A percentile compares a stretch with the other conserved stretches of the same genome.
Evolutionary conservation across 2,113 vertebrate genomes (phyloP).

Genomic region (Zonotrichia leucophrys): DNA sequence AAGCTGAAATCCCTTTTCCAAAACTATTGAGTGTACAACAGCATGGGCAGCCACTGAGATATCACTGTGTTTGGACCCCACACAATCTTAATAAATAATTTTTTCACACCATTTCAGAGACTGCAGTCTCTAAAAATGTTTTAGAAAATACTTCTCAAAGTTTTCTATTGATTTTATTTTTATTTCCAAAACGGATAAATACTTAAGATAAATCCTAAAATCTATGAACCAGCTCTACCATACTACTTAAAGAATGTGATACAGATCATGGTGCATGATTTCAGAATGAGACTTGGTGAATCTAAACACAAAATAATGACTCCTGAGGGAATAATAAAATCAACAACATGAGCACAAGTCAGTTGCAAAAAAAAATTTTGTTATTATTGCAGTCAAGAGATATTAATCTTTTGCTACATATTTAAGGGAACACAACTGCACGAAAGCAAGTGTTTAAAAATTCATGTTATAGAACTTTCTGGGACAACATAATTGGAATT

Average conservation of each 20-base stretch:
- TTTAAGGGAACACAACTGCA: not conserved
- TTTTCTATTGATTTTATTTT: not conserved
- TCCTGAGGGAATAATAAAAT: constrained; percentile 19
- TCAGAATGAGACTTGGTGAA: not conserved
- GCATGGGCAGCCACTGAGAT: not conserved
- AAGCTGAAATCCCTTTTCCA: not conserved
- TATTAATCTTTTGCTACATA: constrained; percentile 2
- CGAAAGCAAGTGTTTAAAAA: constrained; percentile 49
- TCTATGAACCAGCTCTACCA: not conserved
- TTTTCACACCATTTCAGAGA: not conserved
- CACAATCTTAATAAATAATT: not conserved
- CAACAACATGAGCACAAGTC: not conserved
- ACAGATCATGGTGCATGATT: not conserved
- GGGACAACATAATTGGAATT: constrained; percentile 44
- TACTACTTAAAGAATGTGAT: not conserved
- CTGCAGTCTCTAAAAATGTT: not conserved
- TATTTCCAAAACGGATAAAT: not conserved
- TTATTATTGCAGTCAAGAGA: not conserved
- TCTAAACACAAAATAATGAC: not conserved
- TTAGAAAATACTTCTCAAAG: not conserved
- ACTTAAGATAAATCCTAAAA: not conserved
- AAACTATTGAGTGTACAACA: not conserved
- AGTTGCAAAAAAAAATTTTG: not conserved
- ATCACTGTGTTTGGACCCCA: not conserved
- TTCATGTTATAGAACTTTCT: constrained; percentile 29